Base-by-base conservation (phyloP, 2,888 invertebrate species). In the Amblyjoppa fuscipennis region DNA sequence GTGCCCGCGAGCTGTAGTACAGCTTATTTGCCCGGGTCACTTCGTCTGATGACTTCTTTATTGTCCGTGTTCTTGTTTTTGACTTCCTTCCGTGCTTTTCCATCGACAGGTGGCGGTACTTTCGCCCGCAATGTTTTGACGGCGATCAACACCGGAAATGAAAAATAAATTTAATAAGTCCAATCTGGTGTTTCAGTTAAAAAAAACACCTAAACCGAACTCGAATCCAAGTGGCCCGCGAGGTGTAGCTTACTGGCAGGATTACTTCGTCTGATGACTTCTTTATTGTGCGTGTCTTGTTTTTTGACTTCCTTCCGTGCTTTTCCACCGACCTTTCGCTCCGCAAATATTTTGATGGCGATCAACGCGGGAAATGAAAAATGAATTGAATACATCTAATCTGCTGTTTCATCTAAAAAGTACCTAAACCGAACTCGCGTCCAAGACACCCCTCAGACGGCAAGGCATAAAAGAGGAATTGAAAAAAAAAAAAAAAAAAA, bases 281-380 rank as follows among this genome's bases (percentile, higher is more conserved):
- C 89, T 89, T 88, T 85, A 82, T 87, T 89, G 88, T 90, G 11
- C 41, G 41, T 11, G 1, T 41, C 84, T 20, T 68, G n/a, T 7
- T 74, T 64, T 7, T 51, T 53, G 61, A 66, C 59, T 74, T 59
- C 45, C 41, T 79, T 53, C 45, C 70, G 69, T 51, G n/a, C 53
- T 81, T 73, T 9, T 41, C 41, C 9, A 41, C 41, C 7, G 41
- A 11, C 7, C 41, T 41, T 41, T 41, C 11, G 11, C 11, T 41
- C 11, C 9, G 41, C 11, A 2, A 45, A 45, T 13, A 2, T 45
- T 45, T 45, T 3, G 13, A 45, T 1, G 11, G 13, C 45, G 3
- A 16, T 45, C 45, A 4, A 11, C 3, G 16, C 45, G 13, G 45
- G 45, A 16, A 16, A 5, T 16, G 16, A 45, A 45, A 16, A 45